phyloP scores from a whole-genome alignment of 2,888 invertebrate genomes.

The Ichneumoninae sp. region DNA sequence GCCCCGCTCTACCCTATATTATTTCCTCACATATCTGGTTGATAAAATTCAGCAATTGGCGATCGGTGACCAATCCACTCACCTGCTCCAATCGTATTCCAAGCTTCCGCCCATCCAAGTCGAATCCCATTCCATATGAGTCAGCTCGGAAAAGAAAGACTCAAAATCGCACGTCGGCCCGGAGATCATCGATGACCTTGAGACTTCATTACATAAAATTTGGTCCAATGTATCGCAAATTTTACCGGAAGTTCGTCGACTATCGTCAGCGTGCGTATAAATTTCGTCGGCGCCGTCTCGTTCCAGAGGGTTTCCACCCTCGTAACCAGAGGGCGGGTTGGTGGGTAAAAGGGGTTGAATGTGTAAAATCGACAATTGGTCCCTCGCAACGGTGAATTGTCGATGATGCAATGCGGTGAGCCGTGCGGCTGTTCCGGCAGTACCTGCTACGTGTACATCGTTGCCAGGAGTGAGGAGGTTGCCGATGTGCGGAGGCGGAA shows the following conservation, averaged over 20 bases:
- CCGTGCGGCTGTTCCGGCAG: slow-evolving; percentile 1
- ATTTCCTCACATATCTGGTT: too few species aligned
- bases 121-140: too few species aligned
- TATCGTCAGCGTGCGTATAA: slow-evolving; percentile 34
- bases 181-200: neutral
- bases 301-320: neutral
- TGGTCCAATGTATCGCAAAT: slow-evolving; percentile 4
- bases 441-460: slow-evolving; percentile 13
- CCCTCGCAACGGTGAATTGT: slow-evolving; percentile 39
- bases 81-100: neutral
- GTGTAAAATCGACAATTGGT: slow-evolving; percentile 29
- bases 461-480: neutral
- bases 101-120: too few species aligned
- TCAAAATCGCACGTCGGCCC: too few species aligned
- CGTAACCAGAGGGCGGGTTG: neutral
- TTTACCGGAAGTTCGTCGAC: slow-evolving; percentile 36
- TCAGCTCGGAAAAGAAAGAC: too few species aligned
- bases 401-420: slow-evolving; percentile 40
- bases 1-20: too few species aligned
- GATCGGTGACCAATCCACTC: too few species aligned
- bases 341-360: neutral
- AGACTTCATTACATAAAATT: neutral
- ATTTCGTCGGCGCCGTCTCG: slow-evolving; percentile 22
- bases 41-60: too few species aligned
- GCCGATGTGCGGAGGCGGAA: neutral